Evolutionary conservation across 2,797 vertebrate genomes (phyloP).

Genomic region (Malurus leucopterus): DNA sequence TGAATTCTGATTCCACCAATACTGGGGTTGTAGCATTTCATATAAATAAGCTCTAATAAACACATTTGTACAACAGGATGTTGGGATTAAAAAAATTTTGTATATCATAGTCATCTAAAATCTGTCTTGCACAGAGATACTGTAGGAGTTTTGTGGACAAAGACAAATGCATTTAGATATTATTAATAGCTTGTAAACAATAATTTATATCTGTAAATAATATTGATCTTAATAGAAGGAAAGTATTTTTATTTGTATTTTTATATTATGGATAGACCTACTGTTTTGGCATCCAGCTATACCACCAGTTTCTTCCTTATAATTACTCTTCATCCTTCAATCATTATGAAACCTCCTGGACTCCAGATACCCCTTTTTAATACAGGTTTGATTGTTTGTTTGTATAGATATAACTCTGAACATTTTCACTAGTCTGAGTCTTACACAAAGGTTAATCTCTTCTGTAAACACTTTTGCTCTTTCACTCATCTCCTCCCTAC

Average conservation of each 20-base stretch:
- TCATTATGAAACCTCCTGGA: background rate
- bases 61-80: background rate
- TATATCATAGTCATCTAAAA: background rate
- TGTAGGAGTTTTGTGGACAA: background rate
- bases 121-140: background rate
- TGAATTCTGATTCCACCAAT: background rate
- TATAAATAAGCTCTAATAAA: background rate
- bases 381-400: background rate
- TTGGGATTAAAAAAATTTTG: background rate
- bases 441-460: background rate
- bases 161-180: background rate
- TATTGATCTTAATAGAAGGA: background rate
- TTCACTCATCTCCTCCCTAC: background rate
- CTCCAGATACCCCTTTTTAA: background rate
- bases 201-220: background rate
- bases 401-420: background rate
- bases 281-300: background rate
- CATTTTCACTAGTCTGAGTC: background rate
- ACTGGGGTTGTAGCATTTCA: background rate
- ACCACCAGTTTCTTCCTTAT: background rate
- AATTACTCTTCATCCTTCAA: background rate
- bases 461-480: background rate
- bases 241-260: background rate
- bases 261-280: background rate
- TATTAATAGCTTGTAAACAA: background rate